These are phyloP conservation scores for Peromyscus nudipes DNA, from an alignment of 2,797 vertebrate genomes.

Conservation along the genomic window DNA sequence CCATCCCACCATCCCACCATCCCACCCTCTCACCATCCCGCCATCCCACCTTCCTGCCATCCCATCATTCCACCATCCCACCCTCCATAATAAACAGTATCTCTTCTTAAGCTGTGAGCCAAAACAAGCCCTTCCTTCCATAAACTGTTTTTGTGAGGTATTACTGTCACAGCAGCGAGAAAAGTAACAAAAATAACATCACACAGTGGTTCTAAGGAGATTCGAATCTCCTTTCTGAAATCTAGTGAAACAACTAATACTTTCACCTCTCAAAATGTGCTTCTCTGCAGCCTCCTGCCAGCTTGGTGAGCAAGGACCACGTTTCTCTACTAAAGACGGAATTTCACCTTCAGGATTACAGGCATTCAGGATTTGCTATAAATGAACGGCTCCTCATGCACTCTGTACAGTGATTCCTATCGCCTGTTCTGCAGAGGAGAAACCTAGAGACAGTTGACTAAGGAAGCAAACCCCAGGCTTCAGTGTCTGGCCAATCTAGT, in stretches of 20 bases:
- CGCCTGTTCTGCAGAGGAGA: background rate
- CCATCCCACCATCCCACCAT: background rate
- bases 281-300: conserved; percentile 1
- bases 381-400: background rate
- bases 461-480: background rate
- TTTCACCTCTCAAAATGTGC: background rate
- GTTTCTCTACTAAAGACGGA: background rate
- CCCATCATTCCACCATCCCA: fast-evolving
- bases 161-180: background rate
- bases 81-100: background rate
- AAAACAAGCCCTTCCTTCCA: background rate
- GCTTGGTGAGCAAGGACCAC: background rate
- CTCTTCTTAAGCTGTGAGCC: background rate
- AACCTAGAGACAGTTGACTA: background rate
- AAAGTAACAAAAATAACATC: background rate
- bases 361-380: background rate
- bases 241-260: background rate
- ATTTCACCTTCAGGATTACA: background rate
- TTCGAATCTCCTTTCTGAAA: background rate
- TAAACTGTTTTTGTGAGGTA: background rate
- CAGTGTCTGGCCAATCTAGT: background rate
- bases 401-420: background rate
- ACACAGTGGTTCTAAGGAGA: background rate
- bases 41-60: no score
- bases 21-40: no score